Percentiles rank a stretch among this genome's conserved stretches.
Conservation (phyloP, 1,140 invertebrate genomes). For the Bombus vancouverensis region DNA sequence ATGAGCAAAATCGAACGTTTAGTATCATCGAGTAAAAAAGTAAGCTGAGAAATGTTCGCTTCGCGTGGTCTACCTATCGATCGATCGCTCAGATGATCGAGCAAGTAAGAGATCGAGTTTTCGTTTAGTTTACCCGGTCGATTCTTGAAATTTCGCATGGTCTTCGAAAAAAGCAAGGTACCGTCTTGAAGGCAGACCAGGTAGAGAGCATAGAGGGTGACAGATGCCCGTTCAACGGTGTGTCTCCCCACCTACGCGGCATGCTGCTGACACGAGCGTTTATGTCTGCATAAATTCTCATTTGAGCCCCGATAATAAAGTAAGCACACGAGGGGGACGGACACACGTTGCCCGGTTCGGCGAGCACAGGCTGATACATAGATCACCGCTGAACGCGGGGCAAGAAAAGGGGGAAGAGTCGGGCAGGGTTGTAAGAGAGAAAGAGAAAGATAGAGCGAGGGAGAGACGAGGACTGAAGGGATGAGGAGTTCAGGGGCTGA, state of each 20-base stretch:
- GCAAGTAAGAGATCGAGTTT: neutral
- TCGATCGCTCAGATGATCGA: neutral
- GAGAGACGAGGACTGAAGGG: slow-evolving; percentile 22
- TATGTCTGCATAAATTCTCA: slow-evolving; percentile 81
- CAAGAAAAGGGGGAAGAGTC: slow-evolving; percentile 57
- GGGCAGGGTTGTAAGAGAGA: slow-evolving; percentile 30
- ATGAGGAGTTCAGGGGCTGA: slow-evolving; percentile 41
- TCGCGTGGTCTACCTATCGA: neutral
- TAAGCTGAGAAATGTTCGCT: neutral
- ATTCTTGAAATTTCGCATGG: slow-evolving; percentile 46
- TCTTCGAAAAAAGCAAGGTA: slow-evolving; percentile 27
- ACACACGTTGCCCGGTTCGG: slow-evolving; percentile 72
- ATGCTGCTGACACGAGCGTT: slow-evolving; percentile 77
- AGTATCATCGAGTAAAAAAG: slow-evolving; percentile 3
- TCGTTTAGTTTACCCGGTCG: neutral
- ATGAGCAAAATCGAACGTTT: slow-evolving; percentile 42
- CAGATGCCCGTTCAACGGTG: slow-evolving; percentile 69
- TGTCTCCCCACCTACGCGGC: slow-evolving; percentile 71
- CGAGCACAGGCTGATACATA: slow-evolving; percentile 73
- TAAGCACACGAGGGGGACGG: slow-evolving; percentile 74
- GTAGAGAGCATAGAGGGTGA: slow-evolving; percentile 64
- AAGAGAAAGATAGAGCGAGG: neutral
- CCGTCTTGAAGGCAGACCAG: slow-evolving; percentile 45
- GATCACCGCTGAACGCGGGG: slow-evolving; percentile 68
- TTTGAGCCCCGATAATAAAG: slow-evolving; percentile 80